Evolutionary conservation across 37 sponge, comb jelly and placozoan genomes (phyloP).

Genomic region (Ianthella basta): DNA sequence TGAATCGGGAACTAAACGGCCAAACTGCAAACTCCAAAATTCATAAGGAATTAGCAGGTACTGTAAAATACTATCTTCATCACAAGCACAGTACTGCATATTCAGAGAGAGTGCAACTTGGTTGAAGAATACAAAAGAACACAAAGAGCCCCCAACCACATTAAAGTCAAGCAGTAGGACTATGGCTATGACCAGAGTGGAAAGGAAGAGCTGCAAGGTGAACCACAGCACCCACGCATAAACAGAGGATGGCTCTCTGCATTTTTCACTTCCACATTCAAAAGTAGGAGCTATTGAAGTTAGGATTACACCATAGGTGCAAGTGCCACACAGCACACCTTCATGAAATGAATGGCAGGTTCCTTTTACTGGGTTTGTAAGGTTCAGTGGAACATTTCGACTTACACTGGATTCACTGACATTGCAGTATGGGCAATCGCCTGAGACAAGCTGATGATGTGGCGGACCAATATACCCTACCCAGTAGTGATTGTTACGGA

Average conservation of each 20-base stretch:
- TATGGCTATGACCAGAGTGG: neutral
- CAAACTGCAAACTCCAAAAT: neutral
- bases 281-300: neutral
- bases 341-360: no score
- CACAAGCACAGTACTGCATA: neutral
- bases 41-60: neutral
- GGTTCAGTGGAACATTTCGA: no score
- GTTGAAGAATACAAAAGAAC: constrained; percentile 11
- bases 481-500: no score
- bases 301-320: neutral
- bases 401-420: no score
- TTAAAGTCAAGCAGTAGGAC: neutral
- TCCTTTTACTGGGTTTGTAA: no score
- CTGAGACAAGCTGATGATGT: no score
- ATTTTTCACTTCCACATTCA: neutral
- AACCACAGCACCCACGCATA: constrained; percentile 1
- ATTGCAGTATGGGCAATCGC: no score
- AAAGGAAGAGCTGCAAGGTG: neutral
- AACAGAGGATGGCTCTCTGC: neutral
- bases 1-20: neutral
- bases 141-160: neutral
- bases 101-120: neutral
- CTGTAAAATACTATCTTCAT: neutral
- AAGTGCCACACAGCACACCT: constrained; percentile 1
- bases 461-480: no score